Evolutionary conservation across 2,797 vertebrate genomes (phyloP).

Genomic region (Coilia nasus): DNA sequence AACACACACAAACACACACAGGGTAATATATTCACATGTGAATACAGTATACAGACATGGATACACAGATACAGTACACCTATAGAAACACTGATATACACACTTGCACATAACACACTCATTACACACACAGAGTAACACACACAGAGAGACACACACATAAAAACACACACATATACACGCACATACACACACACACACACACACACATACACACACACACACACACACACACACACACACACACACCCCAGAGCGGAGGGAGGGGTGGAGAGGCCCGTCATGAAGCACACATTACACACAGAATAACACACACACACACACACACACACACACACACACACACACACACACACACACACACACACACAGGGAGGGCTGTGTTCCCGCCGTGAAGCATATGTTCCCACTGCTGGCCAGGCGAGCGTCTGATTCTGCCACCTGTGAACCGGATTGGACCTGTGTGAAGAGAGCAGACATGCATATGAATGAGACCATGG

Average conservation of each 20-base stretch:
- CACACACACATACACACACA: no score
- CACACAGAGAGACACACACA: constrained; percentile 37
- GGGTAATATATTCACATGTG: no score
- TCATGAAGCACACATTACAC: no score
- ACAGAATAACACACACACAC: not conserved
- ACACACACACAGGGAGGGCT: constrained; percentile 14
- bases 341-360: not conserved
- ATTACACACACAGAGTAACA: constrained; percentile 27
- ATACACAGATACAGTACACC: constrained; percentile 16
- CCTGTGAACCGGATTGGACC: constrained; percentile 52
- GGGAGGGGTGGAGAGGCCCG: no score
- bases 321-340: constrained; percentile 20
- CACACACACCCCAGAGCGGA: no score
- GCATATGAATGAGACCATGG: constrained; percentile 53
- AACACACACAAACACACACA: no score
- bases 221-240: no score
- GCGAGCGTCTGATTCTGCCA: constrained; percentile 41
- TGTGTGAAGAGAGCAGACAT: constrained; percentile 48
- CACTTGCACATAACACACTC: not conserved
- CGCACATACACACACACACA: no score
- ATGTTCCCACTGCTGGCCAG: constrained; percentile 52
- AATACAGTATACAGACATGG: not conserved
- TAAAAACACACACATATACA: constrained; percentile 27
- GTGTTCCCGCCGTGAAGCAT: constrained; percentile 28
- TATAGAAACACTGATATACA: constrained; percentile 8